A percentile compares a stretch with the other conserved stretches of the same genome.
Evolutionary conservation across 2,113 vertebrate species (phyloP).

Genomic region (Gasterosteus nipponicus): DNA sequence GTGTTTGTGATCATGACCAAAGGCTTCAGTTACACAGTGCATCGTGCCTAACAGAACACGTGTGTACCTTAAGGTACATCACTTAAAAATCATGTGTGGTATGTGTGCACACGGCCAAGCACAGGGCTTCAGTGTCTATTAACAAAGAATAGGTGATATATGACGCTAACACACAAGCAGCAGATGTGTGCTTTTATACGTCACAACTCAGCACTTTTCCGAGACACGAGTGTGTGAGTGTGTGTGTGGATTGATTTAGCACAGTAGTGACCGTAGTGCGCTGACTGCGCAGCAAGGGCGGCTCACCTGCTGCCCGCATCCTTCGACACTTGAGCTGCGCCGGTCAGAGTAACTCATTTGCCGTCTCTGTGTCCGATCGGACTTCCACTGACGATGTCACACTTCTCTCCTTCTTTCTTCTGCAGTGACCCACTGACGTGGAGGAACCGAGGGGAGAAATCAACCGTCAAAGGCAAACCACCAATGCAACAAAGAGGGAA

Average conservation of each 20-base stretch:
- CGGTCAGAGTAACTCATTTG: constrained; percentile 1
- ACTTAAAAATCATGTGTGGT: neutral
- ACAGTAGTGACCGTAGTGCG: constrained; percentile 30
- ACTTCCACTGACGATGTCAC: constrained; percentile 6
- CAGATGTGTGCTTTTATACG: constrained; percentile 38
- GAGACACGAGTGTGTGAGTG: constrained; percentile 2
- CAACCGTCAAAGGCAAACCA: constrained; percentile 34
- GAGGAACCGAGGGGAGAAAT: constrained; percentile 12
- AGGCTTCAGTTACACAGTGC: neutral
- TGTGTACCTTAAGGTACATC: neutral
- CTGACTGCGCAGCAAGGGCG: constrained; percentile 19
- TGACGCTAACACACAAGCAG: constrained; percentile 39
- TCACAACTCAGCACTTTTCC: constrained; percentile 57
- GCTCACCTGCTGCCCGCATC: constrained; percentile 4
- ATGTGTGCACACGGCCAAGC: neutral
- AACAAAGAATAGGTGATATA: constrained; percentile 56
- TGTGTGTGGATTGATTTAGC: constrained; percentile 40
- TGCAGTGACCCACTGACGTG: constrained; percentile 43
- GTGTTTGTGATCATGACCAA: neutral
- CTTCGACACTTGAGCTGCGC: constrained; percentile 8
- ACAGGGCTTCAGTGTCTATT: constrained; percentile 21
- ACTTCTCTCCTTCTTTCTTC: constrained; percentile 27
- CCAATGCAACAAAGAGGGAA: constrained; percentile 23
- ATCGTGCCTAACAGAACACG: neutral
- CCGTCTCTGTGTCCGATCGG: neutral